phyloP scores from a whole-genome alignment of 2,888 invertebrate genomes.

The Lordiphosa andalusiaca region DNA sequence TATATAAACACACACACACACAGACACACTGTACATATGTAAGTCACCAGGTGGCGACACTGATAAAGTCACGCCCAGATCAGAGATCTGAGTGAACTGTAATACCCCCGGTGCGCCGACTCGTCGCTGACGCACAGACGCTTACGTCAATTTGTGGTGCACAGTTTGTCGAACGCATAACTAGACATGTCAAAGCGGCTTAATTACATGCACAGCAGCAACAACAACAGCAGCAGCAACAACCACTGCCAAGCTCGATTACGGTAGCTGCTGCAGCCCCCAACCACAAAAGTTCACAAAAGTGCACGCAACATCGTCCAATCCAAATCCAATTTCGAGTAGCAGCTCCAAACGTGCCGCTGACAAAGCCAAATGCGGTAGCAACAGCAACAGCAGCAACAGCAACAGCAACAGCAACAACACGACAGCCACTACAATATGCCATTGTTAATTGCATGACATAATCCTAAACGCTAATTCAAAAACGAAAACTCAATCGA shows the following conservation, averaged over 20 bases:
- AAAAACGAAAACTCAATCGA: constrained; percentile 67
- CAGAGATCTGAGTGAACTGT: constrained; percentile 34
- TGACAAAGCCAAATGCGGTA: constrained; percentile 54
- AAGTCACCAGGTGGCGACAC: constrained; percentile 46
- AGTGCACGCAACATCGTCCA: constrained; percentile 43
- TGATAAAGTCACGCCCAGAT: constrained; percentile 65
- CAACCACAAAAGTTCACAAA: constrained; percentile 58
- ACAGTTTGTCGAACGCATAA: constrained; percentile 59
- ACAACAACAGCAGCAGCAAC: constrained; percentile 25
- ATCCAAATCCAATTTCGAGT: too few species aligned
- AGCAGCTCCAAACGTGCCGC: constrained; percentile 52
- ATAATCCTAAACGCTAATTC: constrained; percentile 68
- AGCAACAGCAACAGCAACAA: constrained; percentile 23
- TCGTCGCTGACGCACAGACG: constrained; percentile 61
- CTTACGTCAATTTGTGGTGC: constrained; percentile 63
- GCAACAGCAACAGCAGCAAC: constrained; percentile 30
- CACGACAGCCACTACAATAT: constrained; percentile 43
- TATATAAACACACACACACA: constrained; percentile 15
- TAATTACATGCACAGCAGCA: constrained; percentile 61
- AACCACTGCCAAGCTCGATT: constrained; percentile 41
- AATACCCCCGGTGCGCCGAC: constrained; percentile 7
- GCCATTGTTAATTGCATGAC: constrained; percentile 74
- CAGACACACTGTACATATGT: constrained; percentile 2
- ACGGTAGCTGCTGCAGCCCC: constrained; percentile 37
- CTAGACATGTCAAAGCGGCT: constrained; percentile 73